Conservation (phyloP, 2,888 invertebrate genomes). For the Athrips mouffetella region DNA sequence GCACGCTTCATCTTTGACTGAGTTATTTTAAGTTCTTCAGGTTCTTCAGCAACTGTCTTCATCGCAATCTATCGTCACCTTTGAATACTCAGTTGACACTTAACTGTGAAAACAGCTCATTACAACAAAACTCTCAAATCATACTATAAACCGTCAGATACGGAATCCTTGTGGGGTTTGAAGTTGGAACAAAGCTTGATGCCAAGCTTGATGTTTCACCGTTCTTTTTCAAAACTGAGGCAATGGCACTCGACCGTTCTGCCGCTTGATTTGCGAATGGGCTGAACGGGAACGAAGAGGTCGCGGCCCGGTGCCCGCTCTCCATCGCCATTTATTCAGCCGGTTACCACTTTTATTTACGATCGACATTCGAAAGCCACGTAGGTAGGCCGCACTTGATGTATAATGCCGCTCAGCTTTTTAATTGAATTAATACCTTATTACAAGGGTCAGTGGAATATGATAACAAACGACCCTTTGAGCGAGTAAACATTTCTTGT, state of each 20-base stretch:
- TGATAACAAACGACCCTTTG: neutral
- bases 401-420: constrained; percentile 16
- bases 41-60: too few relatives aligned
- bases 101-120: too few relatives aligned
- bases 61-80: too few relatives aligned
- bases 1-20: too few relatives aligned
- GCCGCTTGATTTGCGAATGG: constrained; percentile 45
- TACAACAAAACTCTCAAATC: neutral
- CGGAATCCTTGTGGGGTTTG: neutral
- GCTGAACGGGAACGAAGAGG: constrained; percentile 40
- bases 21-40: too few relatives aligned
- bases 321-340: constrained; percentile 24
- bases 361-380: constrained; percentile 25
- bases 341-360: constrained; percentile 32
- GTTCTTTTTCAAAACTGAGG: constrained; percentile 20
- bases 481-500: constrained; percentile 2
- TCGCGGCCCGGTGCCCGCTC: constrained; percentile 26
- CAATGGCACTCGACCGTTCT: constrained; percentile 36
- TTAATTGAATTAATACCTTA: constrained; percentile 19
- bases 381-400: constrained; percentile 23
- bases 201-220: constrained; percentile 4
- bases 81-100: too few relatives aligned
- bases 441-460: neutral
- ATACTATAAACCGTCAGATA: neutral
- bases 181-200: neutral